Conservation (phyloP, 2,797 vertebrate species). For the Sebastolobus alascanus region DNA sequence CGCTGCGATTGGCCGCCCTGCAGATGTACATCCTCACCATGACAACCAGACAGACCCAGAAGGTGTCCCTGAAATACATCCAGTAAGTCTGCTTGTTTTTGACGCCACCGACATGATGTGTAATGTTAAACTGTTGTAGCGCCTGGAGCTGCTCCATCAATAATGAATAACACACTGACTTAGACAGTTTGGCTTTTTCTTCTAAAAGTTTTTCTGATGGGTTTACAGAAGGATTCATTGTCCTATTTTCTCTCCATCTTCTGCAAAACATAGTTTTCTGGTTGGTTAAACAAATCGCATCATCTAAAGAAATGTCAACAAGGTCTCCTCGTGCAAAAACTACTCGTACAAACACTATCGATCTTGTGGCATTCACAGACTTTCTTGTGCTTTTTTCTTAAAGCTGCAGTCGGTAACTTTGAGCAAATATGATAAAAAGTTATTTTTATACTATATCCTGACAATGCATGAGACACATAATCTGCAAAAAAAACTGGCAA, state of each 20-base stretch:
- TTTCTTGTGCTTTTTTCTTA: background rate
- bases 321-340: background rate
- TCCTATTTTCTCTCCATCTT: background rate
- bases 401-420: too few species aligned
- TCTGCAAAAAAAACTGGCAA: too few species aligned
- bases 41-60: slow-evolving; percentile 95
- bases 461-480: too few species aligned
- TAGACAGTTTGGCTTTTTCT: background rate
- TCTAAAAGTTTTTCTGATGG: slow-evolving; percentile 4
- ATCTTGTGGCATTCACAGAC: too few species aligned
- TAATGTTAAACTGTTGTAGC: slow-evolving; percentile 20
- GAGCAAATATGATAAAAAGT: too few species aligned
- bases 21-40: slow-evolving; percentile 99
- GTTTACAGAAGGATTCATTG: background rate
- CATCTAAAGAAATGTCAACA: background rate
- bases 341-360: too few species aligned
- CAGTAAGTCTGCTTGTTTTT: slow-evolving; percentile 89
- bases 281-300: background rate
- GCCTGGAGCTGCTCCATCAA: slow-evolving; percentile 8
- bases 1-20: slow-evolving; percentile 93
- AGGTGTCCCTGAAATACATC: slow-evolving; percentile 98
- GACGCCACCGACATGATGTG: background rate
- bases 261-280: background rate
- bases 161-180: slow-evolving; percentile 10
- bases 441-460: too few species aligned